phyloP scores from a whole-genome alignment of 2,113 vertebrate genomes.

The Pitta sordida region DNA sequence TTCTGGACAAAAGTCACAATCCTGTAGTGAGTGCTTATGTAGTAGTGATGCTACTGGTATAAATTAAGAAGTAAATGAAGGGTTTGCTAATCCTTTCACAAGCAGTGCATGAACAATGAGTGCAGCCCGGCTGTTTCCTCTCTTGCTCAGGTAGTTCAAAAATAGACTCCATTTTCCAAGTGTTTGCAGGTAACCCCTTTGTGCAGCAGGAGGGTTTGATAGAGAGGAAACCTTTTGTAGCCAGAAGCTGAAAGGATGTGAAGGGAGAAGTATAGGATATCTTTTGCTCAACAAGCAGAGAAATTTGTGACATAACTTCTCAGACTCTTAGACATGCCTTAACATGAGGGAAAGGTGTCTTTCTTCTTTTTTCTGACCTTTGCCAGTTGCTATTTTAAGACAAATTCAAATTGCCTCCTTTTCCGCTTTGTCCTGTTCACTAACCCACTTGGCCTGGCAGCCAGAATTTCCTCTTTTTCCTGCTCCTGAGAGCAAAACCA shows the following conservation, averaged over 20 bases:
- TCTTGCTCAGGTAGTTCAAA: not conserved
- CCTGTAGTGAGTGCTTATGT: not conserved
- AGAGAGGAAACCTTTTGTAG: not conserved
- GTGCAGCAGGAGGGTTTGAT: not conserved
- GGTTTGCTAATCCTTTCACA: not conserved
- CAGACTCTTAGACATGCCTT: conserved; percentile 1
- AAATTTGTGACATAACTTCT: conserved; percentile 29
- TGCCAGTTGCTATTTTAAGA: not conserved
- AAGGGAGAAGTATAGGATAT: not conserved
- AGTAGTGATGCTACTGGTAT: not conserved
- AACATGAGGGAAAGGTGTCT: not conserved
- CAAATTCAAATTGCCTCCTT: not conserved
- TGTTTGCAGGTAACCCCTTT: not conserved
- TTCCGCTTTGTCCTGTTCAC: not conserved
- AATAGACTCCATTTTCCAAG: not conserved
- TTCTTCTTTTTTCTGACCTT: not conserved
- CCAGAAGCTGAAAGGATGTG: not conserved
- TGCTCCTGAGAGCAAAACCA: not conserved
- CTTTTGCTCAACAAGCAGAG: not conserved
- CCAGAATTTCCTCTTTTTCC: not conserved
- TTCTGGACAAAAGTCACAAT: not conserved
- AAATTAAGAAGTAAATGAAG: not conserved
- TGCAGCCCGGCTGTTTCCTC: not conserved
- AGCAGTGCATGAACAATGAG: not conserved
- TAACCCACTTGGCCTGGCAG: not conserved